Percentiles rank a stretch among this genome's conserved stretches.
Evolutionary conservation across 2,113 vertebrate species (phyloP).

Genomic region (Lepus europaeus): DNA sequence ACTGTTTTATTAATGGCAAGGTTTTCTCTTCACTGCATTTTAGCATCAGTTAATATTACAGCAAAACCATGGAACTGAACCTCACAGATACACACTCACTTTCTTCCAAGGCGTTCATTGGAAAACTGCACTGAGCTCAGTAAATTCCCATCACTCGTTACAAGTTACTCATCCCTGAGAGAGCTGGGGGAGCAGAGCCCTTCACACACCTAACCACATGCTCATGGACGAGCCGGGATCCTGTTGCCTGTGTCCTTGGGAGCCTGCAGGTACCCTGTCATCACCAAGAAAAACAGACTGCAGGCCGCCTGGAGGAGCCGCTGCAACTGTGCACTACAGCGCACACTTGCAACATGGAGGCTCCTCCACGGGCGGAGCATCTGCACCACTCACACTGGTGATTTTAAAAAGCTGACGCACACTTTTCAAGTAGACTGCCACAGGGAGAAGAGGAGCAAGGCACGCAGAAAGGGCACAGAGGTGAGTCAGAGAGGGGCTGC

Average conservation of each 20-base stretch:
- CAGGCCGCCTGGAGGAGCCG: constrained; percentile 24
- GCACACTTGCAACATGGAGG: constrained; percentile 1
- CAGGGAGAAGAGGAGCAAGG: background rate
- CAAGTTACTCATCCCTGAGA: background rate
- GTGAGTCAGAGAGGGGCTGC: background rate
- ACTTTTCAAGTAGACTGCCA: constrained; percentile 19
- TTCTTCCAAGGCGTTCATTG: background rate
- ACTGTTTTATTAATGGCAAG: constrained; percentile 23
- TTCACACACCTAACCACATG: background rate
- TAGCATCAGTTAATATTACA: constrained; percentile 5
- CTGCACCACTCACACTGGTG: background rate
- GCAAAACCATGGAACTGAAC: constrained; percentile 17
- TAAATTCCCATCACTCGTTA: background rate
- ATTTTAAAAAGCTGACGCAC: constrained; percentile 19
- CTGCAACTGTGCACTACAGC: background rate
- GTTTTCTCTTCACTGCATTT: constrained; percentile 18
- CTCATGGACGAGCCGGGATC: background rate
- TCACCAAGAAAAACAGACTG: background rate
- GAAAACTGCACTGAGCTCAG: background rate
- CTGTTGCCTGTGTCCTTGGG: background rate
- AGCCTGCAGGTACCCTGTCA: background rate
- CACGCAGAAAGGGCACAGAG: background rate
- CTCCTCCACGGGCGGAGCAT: background rate
- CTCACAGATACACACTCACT: background rate
- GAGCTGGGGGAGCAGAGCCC: background rate